Evolutionary conservation across 2,797 vertebrate species (phyloP).

Genomic region (Tenualosa ilisha): DNA sequence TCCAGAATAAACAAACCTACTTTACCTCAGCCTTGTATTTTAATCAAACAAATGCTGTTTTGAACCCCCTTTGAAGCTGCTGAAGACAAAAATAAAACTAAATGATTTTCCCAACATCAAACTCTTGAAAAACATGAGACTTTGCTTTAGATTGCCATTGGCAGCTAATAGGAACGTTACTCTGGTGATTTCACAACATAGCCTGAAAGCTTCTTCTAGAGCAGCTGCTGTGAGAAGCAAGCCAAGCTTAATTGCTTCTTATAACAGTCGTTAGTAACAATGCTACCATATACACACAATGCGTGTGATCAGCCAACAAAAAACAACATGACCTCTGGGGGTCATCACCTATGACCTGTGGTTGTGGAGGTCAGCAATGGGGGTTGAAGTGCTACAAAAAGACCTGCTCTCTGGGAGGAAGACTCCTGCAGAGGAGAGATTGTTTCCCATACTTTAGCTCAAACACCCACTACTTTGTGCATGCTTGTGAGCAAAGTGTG

Average conservation of each 20-base stretch:
- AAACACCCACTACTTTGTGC: background rate
- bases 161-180: background rate
- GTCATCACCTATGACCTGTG: background rate
- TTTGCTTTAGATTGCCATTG: background rate
- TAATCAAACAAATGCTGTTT: background rate
- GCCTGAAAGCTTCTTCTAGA: background rate
- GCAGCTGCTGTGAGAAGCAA: too few relatives aligned
- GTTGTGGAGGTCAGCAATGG: background rate
- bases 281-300: background rate
- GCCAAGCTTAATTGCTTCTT: slow-evolving; percentile 2
- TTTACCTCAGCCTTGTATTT: background rate
- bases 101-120: background rate
- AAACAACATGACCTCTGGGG: slow-evolving; percentile 13
- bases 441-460: background rate
- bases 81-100: background rate
- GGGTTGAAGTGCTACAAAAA: background rate
- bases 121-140: background rate
- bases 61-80: background rate
- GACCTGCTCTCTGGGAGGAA: background rate
- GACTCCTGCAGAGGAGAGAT: background rate
- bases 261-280: slow-evolving; percentile 1
- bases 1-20: background rate
- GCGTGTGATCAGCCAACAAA: background rate
- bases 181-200: background rate
- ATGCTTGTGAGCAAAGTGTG: background rate